Conservation (phyloP, 2,888 invertebrate genomes). For the Fissipunctia ypsillon region DNA sequence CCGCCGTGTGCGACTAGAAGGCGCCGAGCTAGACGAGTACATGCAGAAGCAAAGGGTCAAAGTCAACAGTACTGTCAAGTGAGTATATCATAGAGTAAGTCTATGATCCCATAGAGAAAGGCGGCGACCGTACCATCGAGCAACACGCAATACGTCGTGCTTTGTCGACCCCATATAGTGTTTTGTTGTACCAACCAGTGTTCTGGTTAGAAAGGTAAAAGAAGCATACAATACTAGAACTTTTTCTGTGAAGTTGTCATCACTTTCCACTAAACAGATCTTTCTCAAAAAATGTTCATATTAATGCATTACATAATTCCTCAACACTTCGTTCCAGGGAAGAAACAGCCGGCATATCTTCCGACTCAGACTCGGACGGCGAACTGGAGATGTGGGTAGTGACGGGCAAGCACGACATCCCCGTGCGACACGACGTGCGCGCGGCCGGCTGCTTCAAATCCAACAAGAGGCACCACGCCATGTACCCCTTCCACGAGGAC, state of each 20-base stretch:
- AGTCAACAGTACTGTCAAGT: slow-evolving; percentile 80
- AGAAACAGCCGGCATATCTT: slow-evolving; percentile 93
- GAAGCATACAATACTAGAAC: too few relatives aligned
- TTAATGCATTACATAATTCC: too few relatives aligned
- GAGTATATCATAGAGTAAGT: slow-evolving; percentile 50
- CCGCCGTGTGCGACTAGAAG: slow-evolving; percentile 93
- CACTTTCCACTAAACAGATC: too few relatives aligned
- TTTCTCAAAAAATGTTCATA: too few relatives aligned
- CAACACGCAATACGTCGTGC: too few relatives aligned
- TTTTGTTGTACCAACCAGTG: too few relatives aligned
- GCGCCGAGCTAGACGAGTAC: slow-evolving; percentile 94
- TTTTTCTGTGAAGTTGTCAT: too few relatives aligned
- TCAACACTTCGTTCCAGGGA: slow-evolving; percentile 85
- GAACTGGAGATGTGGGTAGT: slow-evolving; percentile 96
- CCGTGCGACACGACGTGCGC: slow-evolving; percentile 93
- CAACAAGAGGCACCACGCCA: slow-evolving; percentile 97
- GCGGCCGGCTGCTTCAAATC: slow-evolving; percentile 89
- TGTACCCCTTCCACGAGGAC: slow-evolving; percentile 98
- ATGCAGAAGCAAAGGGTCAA: slow-evolving; percentile 91
- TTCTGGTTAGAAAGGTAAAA: too few relatives aligned
- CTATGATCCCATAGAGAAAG: neutral
- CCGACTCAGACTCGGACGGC: slow-evolving; percentile 94
- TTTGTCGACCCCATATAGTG: too few relatives aligned
- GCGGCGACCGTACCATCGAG: too few relatives aligned
- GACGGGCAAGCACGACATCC: slow-evolving; percentile 96